Evolutionary conservation across 1,140 invertebrate genomes (phyloP), one percentile per base, ranked within the genome.

Genomic region (Aphelenchoides fujianensis): DNA sequence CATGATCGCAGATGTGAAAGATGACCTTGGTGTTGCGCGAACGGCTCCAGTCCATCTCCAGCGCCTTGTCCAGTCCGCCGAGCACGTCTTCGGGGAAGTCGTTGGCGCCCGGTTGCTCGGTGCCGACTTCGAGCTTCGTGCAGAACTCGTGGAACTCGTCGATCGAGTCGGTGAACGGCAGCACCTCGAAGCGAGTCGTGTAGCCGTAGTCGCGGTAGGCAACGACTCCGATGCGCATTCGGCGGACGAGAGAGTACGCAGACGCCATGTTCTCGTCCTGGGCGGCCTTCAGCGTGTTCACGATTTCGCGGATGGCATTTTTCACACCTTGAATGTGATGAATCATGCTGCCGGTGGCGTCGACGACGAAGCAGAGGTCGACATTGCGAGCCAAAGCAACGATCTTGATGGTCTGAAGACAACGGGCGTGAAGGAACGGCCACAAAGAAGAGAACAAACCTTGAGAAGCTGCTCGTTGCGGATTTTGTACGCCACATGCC

Each of bases 1-100:
- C 41, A 16, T 48, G 41, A 48, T 48, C 41, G 23, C 41, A 48
- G 41, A 48, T 48, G 41, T 48, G 41, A 48, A 48, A 48, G 41
- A 48, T 48, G 12, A 48, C 41, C 23, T 48, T 48, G 12, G 41
- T 48, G 23, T 48, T 48, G 41, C 23, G 12, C 12, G 41, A 16
- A 16, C 23, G 12, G 41, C 41, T 48, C 41, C 41, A 48, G 41
- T 48, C 41, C 41, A 48, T 16, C 12, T 48, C n/a, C 23, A 48
- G 12, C 23, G 41, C 41, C 23, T 48, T 48, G 41, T 48, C 23
- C 12, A 48, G 41, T 12, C 41, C 41, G 23, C 41, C 41, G 23
- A 48, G 41, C 41, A 48, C 41, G 41, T 48, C 41, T 48, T 48
- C 41, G 12, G 41, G 41, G 23, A 16, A 48, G 41, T 48, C 41